Evolutionary conservation across 2,113 vertebrate species (phyloP), one percentile per base, ranked within the genome.

Genomic region (Rissa tridactyla): DNA sequence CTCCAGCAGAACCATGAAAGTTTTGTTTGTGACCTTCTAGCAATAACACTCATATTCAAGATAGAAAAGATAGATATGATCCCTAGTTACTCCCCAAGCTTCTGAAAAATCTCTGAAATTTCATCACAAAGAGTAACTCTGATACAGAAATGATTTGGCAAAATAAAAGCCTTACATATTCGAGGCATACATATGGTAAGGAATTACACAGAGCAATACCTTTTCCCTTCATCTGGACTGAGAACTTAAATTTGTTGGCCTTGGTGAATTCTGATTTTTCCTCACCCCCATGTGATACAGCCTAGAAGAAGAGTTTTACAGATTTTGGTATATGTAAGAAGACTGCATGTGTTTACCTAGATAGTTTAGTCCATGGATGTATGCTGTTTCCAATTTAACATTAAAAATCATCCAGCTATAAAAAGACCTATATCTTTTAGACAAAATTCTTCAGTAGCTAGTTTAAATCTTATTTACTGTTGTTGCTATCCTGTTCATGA

Each of bases 391-490:
- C 19, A n/a, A 55, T 86, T 95, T 57, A 70, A 68, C 49, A 77
- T 58, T 78, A 87, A 93, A 90, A 96, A 91, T 83, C 58, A 91
- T 81, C 75, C 54, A 57, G 51, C 60, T 82, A 83, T 64, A 82
- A 92, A 90, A 88, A 88, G 7, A 79, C 17, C 57, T 78, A 32
- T 15, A 62, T 42, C 11, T 93, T 96, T 80, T 65, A 93, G 84
- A 90, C 27, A 84, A 89, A 82, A 4, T 36, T 75, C n/a, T 52
- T 90, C 57, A 61, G 46, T 75, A 70, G 22, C 40, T 66, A 86
- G 62, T 94, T 96, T 80, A 94, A 97, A 94, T 93, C 16, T 93
- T 91, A 96, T 64, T 96, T 96, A 94, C 64, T 96, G 65, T 75
- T 91, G 64, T 60, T 95, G 78, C 54, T 60, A 40, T 54, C 71